A percentile compares a stretch with the other conserved stretches of the same genome.
These are phyloP conservation scores for Megalopta genalis DNA, from an alignment of 1,140 invertebrate genomes.

Conservation along the genomic window DNA sequence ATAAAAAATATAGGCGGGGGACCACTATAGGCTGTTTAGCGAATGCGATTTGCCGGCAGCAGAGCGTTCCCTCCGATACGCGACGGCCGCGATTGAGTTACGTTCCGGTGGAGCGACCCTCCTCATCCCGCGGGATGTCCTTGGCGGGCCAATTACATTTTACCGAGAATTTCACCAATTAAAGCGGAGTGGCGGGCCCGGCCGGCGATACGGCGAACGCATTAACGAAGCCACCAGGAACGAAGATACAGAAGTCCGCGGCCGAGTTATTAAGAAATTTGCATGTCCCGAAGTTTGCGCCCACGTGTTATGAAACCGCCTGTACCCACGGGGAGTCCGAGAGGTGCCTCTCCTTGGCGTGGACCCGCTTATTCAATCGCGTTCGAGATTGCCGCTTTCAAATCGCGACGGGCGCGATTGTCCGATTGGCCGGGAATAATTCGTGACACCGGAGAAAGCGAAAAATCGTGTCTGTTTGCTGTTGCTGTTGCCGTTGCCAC, in stretches of 20 bases:
- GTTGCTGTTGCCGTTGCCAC: too few species aligned
- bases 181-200: background rate
- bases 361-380: background rate
- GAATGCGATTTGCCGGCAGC: too few species aligned
- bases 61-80: background rate
- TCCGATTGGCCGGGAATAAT: too few species aligned
- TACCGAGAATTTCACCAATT: constrained; percentile 1
- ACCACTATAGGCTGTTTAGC: too few species aligned
- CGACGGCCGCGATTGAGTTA: background rate
- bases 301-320: background rate
- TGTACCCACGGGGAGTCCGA: background rate
- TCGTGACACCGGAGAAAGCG: too few species aligned
- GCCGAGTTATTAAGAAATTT: background rate
- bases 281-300: background rate
- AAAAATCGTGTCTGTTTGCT: too few species aligned
- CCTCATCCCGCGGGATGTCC: too few species aligned
- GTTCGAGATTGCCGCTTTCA: background rate
- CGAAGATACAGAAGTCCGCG: background rate
- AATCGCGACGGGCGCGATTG: too few species aligned
- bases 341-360: too few species aligned
- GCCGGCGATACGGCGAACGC: background rate
- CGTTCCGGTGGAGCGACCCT: background rate
- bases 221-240: background rate
- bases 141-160: background rate
- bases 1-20: background rate